Percentiles rank a stretch among this genome's conserved stretches.
phyloP scores from a whole-genome alignment of 2,888 invertebrate genomes.

The Hypselothyrea guttata region DNA sequence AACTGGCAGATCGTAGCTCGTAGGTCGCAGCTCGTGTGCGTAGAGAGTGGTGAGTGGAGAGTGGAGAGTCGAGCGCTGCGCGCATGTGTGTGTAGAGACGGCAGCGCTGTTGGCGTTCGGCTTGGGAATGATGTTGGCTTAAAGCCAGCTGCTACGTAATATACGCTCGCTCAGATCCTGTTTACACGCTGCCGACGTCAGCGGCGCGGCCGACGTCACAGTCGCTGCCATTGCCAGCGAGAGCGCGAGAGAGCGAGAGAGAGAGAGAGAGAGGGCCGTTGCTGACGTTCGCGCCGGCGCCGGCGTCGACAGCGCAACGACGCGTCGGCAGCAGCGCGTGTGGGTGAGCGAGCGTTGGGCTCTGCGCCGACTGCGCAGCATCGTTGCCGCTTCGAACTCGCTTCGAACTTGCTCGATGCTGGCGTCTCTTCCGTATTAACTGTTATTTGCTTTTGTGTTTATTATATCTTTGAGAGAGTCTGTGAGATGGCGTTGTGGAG shows the following conservation, averaged over 20 bases:
- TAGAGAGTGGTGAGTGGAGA: too few species aligned
- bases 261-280: constrained; percentile 22
- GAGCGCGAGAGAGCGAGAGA: constrained; percentile 7
- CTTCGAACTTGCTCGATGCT: constrained; percentile 58
- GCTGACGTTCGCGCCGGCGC: too few species aligned
- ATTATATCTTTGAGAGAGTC: constrained; percentile 7
- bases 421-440: too few species aligned
- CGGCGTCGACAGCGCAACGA: not conserved
- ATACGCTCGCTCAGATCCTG: constrained; percentile 79
- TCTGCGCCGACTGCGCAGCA: constrained; percentile 40
- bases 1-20: constrained; percentile 46
- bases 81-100: constrained; percentile 29
- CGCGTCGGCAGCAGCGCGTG: constrained; percentile 17
- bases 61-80: constrained; percentile 14
- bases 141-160: constrained; percentile 79
- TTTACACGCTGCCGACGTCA: constrained; percentile 66
- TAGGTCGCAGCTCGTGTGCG: constrained; percentile 28
- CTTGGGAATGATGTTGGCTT: constrained; percentile 80
- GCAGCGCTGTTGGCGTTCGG: constrained; percentile 65
- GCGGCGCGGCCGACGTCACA: constrained; percentile 4
- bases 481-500: not conserved
- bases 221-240: constrained; percentile 1
- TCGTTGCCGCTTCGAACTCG: constrained; percentile 46
- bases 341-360: constrained; percentile 35
- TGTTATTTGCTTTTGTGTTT: constrained; percentile 14